Base-by-base conservation (phyloP, 53 echinoderm and acorn worm genomes). In the Hippasteria phrygiana region DNA sequence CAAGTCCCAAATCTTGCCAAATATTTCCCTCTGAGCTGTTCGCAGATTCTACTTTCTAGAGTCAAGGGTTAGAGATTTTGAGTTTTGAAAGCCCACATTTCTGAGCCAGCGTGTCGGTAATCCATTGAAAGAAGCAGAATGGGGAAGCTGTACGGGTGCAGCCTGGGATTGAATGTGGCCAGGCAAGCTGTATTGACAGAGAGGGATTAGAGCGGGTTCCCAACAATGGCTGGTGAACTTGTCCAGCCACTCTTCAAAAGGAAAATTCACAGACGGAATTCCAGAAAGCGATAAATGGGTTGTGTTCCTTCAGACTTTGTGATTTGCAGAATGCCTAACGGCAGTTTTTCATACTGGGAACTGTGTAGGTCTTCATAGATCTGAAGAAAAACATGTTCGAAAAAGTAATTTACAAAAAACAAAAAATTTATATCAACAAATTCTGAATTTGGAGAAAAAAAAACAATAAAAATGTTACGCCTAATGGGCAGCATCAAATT, bases 141-240 rank as follows among this genome's bases (percentile, higher is more conserved):
- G 7, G 26, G 59, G 26, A 59, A 26, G 59, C 76, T 76, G 48
- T 34, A 51, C 37, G 59, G 78, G 38, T 10, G 31, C 35, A 20
- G 39, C 14, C 24, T 40, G 35, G 38, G 40, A 37, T 59, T 55
- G 36, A 53, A 59, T 56, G 36, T n/a, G n/a, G n/a, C n/a, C 78
- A 78, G 56, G 78, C 17, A 12, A 55, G 78, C 37, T 55, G 56
- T 78, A 55, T 22, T 20, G 78, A 78, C 78, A 56, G 78, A 37
- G n/a, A 78, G 11, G 59, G 62, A 34, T 78, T 34, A 50, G 78
- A 0, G 24, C 33, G 5, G 22, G n/a, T n/a, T n/a, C n/a, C 14
- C 29, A 20, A 78, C 78, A 56, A 78, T 78, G 78, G 78, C 4
- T 56, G 0, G 17, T 78, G 78, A 78, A 78, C 78, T 59, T 66